Conservation (phyloP, 2,888 invertebrate species). For the Ischnus inquisitorius region DNA sequence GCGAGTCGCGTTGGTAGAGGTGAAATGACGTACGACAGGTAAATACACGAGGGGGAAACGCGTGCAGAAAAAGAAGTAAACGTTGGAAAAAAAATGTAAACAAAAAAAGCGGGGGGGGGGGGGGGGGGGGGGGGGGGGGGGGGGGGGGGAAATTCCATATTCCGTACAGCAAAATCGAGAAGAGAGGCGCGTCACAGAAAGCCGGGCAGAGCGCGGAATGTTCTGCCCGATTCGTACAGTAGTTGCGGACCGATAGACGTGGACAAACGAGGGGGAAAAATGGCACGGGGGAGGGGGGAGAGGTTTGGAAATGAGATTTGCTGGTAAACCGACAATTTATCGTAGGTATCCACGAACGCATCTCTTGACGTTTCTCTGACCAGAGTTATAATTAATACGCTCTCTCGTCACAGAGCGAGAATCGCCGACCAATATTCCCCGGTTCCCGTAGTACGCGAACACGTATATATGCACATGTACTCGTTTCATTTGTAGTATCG, state of each 20-base stretch:
- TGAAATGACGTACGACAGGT: constrained; percentile 72
- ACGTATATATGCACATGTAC: constrained; percentile 1
- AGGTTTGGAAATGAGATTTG: constrained; percentile 85
- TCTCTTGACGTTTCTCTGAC: constrained; percentile 84
- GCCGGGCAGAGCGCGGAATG: constrained; percentile 14
- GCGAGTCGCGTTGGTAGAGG: constrained; percentile 21
- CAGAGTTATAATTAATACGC: constrained; percentile 85
- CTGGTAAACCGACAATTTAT: constrained; percentile 85
- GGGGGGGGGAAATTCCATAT: constrained; percentile 62
- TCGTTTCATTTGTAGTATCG: neutral
- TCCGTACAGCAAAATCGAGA: constrained; percentile 69
- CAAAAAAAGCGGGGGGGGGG: constrained; percentile 29
- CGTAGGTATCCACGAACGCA: constrained; percentile 83
- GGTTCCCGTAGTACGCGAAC: constrained; percentile 41
- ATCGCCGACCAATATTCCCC: constrained; percentile 80
- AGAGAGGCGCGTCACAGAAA: constrained; percentile 57
- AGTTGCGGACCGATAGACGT: constrained; percentile 49
- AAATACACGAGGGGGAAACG: constrained; percentile 68
- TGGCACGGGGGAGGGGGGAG: constrained; percentile 67
- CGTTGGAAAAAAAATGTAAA: constrained; percentile 42
- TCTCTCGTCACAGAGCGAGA: constrained; percentile 81
- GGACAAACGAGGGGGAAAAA: constrained; percentile 81
- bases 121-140: constrained; percentile 5
- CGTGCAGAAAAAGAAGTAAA: constrained; percentile 52
- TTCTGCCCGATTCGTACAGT: constrained; percentile 42